A percentile compares a stretch with the other conserved stretches of the same genome.
These are phyloP conservation scores for Lacanobia oleracea DNA, from an alignment of 2,888 invertebrate genomes.

Conservation along the genomic window DNA sequence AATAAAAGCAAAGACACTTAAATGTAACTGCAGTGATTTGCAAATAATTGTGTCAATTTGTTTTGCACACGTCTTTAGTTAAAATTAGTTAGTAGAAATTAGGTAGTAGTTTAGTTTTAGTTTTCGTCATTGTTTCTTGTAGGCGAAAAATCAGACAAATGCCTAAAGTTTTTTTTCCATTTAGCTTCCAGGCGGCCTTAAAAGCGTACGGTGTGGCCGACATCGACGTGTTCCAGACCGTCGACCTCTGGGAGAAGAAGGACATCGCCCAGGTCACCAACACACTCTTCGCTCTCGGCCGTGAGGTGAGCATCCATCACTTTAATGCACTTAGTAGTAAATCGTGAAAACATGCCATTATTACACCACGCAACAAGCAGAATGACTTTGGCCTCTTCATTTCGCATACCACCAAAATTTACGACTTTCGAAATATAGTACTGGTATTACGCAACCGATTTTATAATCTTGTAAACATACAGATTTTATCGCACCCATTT, in stretches of 20 bases:
- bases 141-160: background rate
- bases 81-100: too few species aligned
- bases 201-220: constrained; percentile 97
- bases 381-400: constrained; percentile 18
- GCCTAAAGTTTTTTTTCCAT: constrained; percentile 7
- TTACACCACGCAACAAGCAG: constrained; percentile 8
- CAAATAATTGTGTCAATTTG: background rate
- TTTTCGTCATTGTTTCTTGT: background rate
- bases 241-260: constrained; percentile 98
- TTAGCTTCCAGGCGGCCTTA: constrained; percentile 95
- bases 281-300: constrained; percentile 96
- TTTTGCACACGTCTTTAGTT: constrained; percentile 13
- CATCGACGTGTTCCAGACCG: constrained; percentile 98
- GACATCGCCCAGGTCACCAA: constrained; percentile 96
- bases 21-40: background rate
- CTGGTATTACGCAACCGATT: constrained; percentile 59
- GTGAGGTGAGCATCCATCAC: constrained; percentile 91
- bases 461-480: constrained; percentile 58
- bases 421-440: constrained; percentile 44
- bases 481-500: constrained; percentile 48
- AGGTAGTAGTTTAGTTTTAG: too few species aligned
- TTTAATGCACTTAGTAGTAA: constrained; percentile 15
- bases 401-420: constrained; percentile 38
- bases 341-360: constrained; percentile 26
- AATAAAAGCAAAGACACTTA: constrained; percentile 1